phyloP scores from a whole-genome alignment of 2,888 invertebrate species.

The Metalampra italica region DNA sequence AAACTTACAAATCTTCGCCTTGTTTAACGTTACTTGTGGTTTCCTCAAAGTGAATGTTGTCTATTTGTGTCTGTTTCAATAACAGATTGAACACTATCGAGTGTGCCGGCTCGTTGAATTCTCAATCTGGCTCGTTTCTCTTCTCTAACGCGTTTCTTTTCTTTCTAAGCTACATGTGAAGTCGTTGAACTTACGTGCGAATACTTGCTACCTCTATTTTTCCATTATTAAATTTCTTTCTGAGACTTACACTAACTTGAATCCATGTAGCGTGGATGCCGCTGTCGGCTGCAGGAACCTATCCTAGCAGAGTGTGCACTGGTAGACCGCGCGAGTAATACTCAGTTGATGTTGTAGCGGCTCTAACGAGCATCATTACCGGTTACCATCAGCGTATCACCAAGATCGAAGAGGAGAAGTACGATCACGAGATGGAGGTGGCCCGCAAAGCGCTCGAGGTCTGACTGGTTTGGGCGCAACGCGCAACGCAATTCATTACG shows the following conservation, averaged over 20 bases:
- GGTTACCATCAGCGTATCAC: slow-evolving; percentile 90
- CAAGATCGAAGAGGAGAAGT: slow-evolving; percentile 94
- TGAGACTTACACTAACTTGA: slow-evolving; percentile 56
- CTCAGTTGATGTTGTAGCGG: slow-evolving; percentile 78
- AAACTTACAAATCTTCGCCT: slow-evolving; percentile 59
- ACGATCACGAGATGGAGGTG: slow-evolving; percentile 98
- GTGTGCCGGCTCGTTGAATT: slow-evolving; percentile 38
- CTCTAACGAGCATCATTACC: slow-evolving; percentile 84
- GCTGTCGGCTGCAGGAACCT: slow-evolving; percentile 24
- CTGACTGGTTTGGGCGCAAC: slow-evolving; percentile 74
- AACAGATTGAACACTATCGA: slow-evolving; percentile 49
- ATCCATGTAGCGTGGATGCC: slow-evolving; percentile 40
- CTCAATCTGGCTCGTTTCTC: slow-evolving; percentile 35
- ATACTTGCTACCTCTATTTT: slow-evolving; percentile 55
- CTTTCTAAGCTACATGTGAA: slow-evolving; percentile 61
- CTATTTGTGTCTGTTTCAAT: slow-evolving; percentile 61
- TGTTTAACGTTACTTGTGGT: slow-evolving; percentile 58
- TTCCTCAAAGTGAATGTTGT: slow-evolving; percentile 66
- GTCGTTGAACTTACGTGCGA: slow-evolving; percentile 47
- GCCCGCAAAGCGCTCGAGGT: slow-evolving; percentile 98
- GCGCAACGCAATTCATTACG: slow-evolving; percentile 38
- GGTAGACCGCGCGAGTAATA: slow-evolving; percentile 46
- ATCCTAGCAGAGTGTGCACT: slow-evolving; percentile 19
- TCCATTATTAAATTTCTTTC: slow-evolving; percentile 48
- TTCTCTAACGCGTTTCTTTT: slow-evolving; percentile 60